Evolutionary conservation across 2,888 invertebrate species (phyloP).

Genomic region (Cyclophora albipunctata): DNA sequence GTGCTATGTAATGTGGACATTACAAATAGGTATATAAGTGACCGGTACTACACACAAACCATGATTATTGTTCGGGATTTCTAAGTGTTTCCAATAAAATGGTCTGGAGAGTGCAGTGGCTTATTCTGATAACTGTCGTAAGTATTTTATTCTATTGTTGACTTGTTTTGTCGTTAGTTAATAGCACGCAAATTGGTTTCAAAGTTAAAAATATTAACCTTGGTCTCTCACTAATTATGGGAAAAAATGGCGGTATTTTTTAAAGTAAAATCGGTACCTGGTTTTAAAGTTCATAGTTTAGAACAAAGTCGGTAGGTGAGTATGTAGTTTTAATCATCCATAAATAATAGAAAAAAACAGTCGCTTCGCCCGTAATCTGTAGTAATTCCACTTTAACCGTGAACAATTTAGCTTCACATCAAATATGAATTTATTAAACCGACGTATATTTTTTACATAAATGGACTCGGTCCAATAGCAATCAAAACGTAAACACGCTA

Average conservation of each 20-base stretch:
- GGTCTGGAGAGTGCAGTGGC: conserved; percentile 41
- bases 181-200: background rate
- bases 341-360: no score
- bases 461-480: background rate
- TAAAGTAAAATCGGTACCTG: no score
- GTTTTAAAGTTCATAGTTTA: no score
- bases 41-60: conserved; percentile 15
- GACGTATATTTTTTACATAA: no score
- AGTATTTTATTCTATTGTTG: conserved; percentile 21
- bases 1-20: conserved; percentile 29
- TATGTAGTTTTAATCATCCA: no score
- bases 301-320: no score
- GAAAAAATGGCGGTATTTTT: no score
- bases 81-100: conserved; percentile 32
- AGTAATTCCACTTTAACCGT: background rate
- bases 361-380: no score
- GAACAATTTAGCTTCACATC: no score
- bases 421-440: no score
- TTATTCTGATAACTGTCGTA: conserved; percentile 45
- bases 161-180: conserved; percentile 4
- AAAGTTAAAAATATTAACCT: no score
- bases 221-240: no score
- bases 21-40: conserved; percentile 32
- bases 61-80: conserved; percentile 26
- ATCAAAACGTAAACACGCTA: background rate